Base-by-base conservation (phyloP, 2,888 invertebrate genomes). In the Phyllotreta cruciferae region DNA sequence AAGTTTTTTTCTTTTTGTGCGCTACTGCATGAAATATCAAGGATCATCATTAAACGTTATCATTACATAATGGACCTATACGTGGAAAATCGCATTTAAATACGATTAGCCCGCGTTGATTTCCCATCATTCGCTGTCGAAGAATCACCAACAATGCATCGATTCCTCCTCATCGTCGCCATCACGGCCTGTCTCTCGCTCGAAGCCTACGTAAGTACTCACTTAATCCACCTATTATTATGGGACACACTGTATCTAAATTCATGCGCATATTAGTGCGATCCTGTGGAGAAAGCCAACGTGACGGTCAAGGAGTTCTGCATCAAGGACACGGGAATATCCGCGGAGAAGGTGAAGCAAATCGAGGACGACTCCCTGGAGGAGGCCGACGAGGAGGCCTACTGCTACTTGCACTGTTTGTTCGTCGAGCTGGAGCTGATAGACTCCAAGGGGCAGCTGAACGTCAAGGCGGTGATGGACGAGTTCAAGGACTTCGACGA, bases 341-440 rank as follows among this genome's bases (percentile, higher is more conserved):
- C 57, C 14, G 13, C 38, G 41, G 66, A 64, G n/a, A 39, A 57
- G 10, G 62, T 67, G 6, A 55, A 66, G 13, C 41, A 54, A 9
- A 50, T 66, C n/a, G 55, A 62, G 10, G 44, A 63, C 4, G 58
- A 66, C 10, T 57, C 63, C 1, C 39, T 56, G 3, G 42, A 63
- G 10, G 60, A 64, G 38, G 52, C 60, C 1, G 61, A 63, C 4
- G 67, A 69, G 42, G 64, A 66, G 7, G 37, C 44, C 3, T 61
- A 54, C 14, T 69, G 67, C 34, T 69, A 66, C 11, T 3, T 62
- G 1, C 62, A 54, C 5, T 69, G 69, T 35, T 8, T 69, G 7
- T 61, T 63, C 44, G 39, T 60, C 8, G 38, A 41, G 8, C 5
- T 56, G 0, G 64, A 63, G 8, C 13, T 60, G 6, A 62, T 65